These are phyloP conservation scores for Smithornis capensis DNA, from an alignment of 2,113 vertebrate species.

Conservation along the genomic window DNA sequence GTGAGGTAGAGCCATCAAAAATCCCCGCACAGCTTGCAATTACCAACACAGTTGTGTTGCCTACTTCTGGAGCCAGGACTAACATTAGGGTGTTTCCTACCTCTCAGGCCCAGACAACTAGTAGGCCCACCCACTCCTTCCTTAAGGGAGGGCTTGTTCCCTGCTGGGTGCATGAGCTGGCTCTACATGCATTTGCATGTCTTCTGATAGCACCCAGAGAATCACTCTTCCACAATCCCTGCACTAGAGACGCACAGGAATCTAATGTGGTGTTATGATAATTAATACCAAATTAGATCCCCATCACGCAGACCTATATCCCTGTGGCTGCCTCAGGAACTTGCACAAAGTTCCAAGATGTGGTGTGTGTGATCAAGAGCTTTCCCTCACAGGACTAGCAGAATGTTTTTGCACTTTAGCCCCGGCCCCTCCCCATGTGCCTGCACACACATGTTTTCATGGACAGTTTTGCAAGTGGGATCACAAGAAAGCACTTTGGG, in stretches of 20 bases:
- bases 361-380: fast-evolving
- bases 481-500: neutral
- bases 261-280: neutral
- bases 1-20: neutral
- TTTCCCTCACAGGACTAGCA: neutral
- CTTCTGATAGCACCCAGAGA: neutral
- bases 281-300: neutral
- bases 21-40: neutral
- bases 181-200: constrained; percentile 50
- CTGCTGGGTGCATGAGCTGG: constrained; percentile 38
- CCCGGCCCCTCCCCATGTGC: neutral
- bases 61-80: neutral
- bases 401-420: fast-evolving
- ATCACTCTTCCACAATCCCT: neutral
- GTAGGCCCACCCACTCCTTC: constrained; percentile 32
- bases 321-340: neutral
- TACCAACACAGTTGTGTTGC: neutral
- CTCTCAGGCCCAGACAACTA: constrained; percentile 42
- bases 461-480: neutral
- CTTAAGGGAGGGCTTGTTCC: constrained; percentile 42
- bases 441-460: neutral
- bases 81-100: neutral
- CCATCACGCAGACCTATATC: neutral
- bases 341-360: neutral
- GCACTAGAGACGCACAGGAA: neutral